phyloP scores from a whole-genome alignment of 2,113 vertebrate genomes.

The Psettodes erumei region DNA sequence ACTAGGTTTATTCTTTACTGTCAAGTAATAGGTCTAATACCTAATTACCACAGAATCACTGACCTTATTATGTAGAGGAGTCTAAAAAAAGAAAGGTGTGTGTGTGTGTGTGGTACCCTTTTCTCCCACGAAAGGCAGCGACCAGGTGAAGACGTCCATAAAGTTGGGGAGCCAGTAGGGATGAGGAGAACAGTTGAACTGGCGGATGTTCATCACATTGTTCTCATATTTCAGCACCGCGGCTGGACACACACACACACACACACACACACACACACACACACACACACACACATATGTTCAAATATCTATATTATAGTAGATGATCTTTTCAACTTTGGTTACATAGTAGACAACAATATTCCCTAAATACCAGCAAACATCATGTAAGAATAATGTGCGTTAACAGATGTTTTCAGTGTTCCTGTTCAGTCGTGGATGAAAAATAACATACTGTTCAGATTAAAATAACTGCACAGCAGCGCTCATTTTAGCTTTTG shows the following conservation, averaged over 20 bases:
- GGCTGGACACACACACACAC: slow-evolving; percentile 68
- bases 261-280: slow-evolving; percentile 31
- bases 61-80: background rate
- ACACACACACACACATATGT: slow-evolving; percentile 28
- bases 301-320: too few species aligned
- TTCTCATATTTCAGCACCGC: slow-evolving; percentile 88
- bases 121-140: slow-evolving; percentile 87
- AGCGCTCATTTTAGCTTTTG: background rate
- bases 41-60: background rate
- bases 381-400: background rate
- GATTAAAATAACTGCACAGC: background rate
- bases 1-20: background rate
- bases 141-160: slow-evolving; percentile 89
- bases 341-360: background rate
- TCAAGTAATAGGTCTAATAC: too few species aligned
- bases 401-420: background rate
- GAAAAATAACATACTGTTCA: background rate
- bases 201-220: slow-evolving; percentile 89
- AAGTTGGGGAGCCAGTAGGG: slow-evolving; percentile 89
- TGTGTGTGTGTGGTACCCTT: slow-evolving; percentile 75
- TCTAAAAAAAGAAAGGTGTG: background rate
- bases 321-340: background rate
- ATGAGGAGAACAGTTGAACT: slow-evolving; percentile 88
- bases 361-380: background rate
- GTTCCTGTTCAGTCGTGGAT: background rate